Evolutionary conservation across 2,113 vertebrate species (phyloP), one percentile per base, ranked within the genome.

Genomic region (Aleadryas rufinucha): DNA sequence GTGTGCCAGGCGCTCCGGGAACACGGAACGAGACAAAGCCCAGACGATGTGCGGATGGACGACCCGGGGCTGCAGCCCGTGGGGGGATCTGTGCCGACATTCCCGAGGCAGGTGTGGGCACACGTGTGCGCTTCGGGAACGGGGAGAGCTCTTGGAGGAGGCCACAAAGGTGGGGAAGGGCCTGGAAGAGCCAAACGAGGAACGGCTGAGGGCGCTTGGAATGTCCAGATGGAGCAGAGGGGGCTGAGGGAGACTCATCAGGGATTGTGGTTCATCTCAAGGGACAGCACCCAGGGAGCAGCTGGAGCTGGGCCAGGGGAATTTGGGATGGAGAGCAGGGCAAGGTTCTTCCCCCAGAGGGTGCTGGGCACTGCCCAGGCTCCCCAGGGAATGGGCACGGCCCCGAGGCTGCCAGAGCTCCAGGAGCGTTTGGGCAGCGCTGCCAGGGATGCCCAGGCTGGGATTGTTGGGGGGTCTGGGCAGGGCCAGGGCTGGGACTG

Each of bases 311-410:
- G 1, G 16, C 30, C 60, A 50, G 70, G 16, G 21, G 28, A 39
- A 52, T 0, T 23, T 0, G 13, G 60, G 42, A 0, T 28, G 83
- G 23, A 26, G 1, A 3, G 3, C 1, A 65, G 61, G 35, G 13
- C 3, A 21, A 76, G 83, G 61, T 2, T 35, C 52, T 66, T 30
- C 61, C 83, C 65, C 44, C 83, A 66, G 30, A 66, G 60, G 75
- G 7, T 80, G 63, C 77, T 31, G 63, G 41, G 63, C 52, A 68
- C 50, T 80, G 77, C 61, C 77, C 77, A 84, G 81, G 69, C 60
- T 79, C 31, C 76, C 76, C 76, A 75, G 83, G 70, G 70, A 75
- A 64, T 57, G 83, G 70, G 59, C 50, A 65, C 49, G 15, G 49
- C 41, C 82, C 82, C 49, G 14, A 53, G 57, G 49, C 82, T 74